Percentiles rank a stretch among this genome's conserved stretches.
These are phyloP conservation scores for Gastrophryne carolinensis DNA, from an alignment of 2,797 vertebrate genomes.

Conservation along the genomic window DNA sequence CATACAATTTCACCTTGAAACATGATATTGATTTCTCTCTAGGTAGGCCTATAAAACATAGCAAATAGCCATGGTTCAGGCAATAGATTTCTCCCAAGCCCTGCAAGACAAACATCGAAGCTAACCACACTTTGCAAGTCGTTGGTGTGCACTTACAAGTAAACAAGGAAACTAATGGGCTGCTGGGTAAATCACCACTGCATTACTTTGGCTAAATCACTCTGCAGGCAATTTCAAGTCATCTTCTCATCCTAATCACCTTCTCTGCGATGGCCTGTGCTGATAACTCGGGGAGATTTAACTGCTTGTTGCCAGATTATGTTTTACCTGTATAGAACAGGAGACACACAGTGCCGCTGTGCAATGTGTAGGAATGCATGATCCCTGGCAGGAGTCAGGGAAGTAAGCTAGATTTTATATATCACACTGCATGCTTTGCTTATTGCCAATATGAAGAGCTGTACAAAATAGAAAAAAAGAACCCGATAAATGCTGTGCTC, in stretches of 20 bases:
- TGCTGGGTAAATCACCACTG: constrained; percentile 46
- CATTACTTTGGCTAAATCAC: constrained; percentile 43
- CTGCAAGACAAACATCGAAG: constrained; percentile 28
- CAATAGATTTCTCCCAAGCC: constrained; percentile 39
- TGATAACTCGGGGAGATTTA: constrained; percentile 29
- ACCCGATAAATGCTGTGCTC: too few species aligned
- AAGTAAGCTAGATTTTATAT: too few species aligned
- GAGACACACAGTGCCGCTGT: too few species aligned
- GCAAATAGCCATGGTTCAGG: constrained; percentile 10
- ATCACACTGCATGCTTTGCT: too few species aligned
- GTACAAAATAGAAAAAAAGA: too few species aligned
- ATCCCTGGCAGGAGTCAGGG: too few species aligned
- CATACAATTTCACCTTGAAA: constrained; percentile 18
- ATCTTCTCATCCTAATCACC: constrained; percentile 37
- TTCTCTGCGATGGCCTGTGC: constrained; percentile 22
- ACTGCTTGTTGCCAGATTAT: constrained; percentile 3
- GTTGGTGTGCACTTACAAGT: constrained; percentile 44
- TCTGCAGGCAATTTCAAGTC: constrained; percentile 42
- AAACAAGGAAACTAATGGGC: constrained; percentile 46
- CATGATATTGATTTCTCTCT: constrained; percentile 43
- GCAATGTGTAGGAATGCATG: too few species aligned
- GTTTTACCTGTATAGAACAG: too few species aligned
- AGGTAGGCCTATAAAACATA: constrained; percentile 32
- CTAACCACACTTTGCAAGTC: constrained; percentile 34
- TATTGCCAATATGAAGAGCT: too few species aligned